A percentile compares a stretch with the other conserved stretches of the same genome.
Evolutionary conservation across 2,113 vertebrate species (phyloP).

Genomic region (rabbit (Oryctolagus cuniculus)): DNA sequence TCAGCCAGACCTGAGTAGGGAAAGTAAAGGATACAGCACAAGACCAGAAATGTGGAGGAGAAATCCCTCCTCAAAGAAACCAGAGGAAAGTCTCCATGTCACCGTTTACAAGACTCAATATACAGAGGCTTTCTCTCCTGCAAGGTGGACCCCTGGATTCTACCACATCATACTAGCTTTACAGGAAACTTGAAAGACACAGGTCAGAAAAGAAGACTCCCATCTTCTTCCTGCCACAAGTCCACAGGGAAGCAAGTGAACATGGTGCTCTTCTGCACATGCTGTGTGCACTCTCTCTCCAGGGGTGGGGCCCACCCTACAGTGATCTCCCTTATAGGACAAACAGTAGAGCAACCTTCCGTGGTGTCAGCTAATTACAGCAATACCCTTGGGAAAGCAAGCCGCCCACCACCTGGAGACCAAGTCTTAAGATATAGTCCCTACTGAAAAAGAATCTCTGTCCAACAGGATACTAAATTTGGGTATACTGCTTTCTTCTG

Average conservation of each 20-base stretch:
- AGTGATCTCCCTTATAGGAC: background rate
- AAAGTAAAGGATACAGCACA: background rate
- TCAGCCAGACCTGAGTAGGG: background rate
- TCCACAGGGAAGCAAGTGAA: background rate
- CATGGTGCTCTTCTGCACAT: background rate
- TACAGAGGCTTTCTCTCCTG: background rate
- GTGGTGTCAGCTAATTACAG: background rate
- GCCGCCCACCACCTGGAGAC: background rate
- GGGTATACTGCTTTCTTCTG: rapidly evolving
- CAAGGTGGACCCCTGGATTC: background rate
- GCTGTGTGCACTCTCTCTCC: background rate
- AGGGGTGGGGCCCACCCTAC: background rate
- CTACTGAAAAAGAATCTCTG: background rate
- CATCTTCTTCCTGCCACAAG: background rate
- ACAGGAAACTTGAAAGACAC: background rate
- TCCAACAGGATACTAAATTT: background rate
- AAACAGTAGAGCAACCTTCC: background rate
- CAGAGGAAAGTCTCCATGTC: background rate
- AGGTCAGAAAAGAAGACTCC: background rate
- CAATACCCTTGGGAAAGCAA: background rate
- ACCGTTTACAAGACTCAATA: background rate
- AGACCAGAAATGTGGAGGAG: background rate
- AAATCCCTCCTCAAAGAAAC: background rate
- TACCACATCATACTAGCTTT: background rate
- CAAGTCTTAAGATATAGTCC: background rate